These are phyloP conservation scores for Aix galericulata DNA, from an alignment of 2,113 vertebrate genomes.

Conservation along the genomic window DNA sequence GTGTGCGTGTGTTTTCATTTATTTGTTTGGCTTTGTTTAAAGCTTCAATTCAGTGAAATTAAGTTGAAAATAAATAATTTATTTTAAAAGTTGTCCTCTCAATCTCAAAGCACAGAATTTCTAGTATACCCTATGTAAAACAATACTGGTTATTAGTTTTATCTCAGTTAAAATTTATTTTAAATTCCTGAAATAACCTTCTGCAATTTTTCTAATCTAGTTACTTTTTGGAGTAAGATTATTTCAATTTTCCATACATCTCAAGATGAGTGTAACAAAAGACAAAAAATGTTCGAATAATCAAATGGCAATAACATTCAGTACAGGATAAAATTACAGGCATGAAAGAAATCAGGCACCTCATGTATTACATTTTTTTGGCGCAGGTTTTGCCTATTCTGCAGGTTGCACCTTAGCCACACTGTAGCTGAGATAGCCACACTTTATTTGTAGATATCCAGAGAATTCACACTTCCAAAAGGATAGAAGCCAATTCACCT, in stretches of 20 bases:
- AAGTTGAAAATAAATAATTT: not conserved
- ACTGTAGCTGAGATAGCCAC: not conserved
- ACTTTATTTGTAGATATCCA: not conserved
- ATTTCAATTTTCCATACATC: not conserved
- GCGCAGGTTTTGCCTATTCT: not conserved
- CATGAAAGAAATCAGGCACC: not conserved
- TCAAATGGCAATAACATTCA: not conserved
- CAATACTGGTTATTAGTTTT: not conserved
- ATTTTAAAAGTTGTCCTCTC: not conserved
- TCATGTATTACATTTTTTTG: not conserved
- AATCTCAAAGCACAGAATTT: not conserved
- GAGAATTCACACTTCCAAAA: not conserved
- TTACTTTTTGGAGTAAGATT: not conserved
- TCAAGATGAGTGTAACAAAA: not conserved
- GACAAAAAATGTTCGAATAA: not conserved
- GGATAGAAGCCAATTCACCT: accelerated
- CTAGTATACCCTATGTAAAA: not conserved
- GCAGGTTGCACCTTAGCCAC: not conserved
- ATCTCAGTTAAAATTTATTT: not conserved
- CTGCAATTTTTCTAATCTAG: not conserved
- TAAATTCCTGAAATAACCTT: not conserved
- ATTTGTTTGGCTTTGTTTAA: not conserved
- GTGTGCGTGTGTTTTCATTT: not conserved
- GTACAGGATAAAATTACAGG: not conserved
- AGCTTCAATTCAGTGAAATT: not conserved